A percentile compares a stretch with the other conserved stretches of the same genome.
These are phyloP conservation scores for Trichopoda pennipes DNA, from an alignment of 2,888 invertebrate species.

Conservation along the genomic window DNA sequence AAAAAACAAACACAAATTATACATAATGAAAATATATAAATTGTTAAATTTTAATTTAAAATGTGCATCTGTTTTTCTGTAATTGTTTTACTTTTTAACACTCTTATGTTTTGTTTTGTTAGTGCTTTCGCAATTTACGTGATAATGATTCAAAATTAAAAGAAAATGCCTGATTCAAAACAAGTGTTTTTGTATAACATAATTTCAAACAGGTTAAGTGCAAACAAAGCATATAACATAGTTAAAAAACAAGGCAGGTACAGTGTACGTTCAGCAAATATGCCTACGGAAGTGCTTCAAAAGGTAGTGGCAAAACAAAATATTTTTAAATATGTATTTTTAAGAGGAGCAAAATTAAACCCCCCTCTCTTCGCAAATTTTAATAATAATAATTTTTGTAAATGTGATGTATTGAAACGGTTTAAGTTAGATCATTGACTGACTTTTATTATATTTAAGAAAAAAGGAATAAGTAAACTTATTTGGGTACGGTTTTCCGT, in stretches of 20 bases:
- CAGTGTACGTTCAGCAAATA: neutral
- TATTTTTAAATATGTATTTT: neutral
- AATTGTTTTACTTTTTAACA: conserved; percentile 25
- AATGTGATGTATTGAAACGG: too few species aligned
- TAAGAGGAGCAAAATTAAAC: too few species aligned
- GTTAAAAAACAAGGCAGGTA: too few species aligned
- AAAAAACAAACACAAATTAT: neutral
- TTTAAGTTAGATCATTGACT: too few species aligned
- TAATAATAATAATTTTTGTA: too few species aligned
- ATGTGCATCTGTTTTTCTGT: conserved; percentile 2
- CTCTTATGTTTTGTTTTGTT: conserved; percentile 19
- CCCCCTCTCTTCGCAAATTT: too few species aligned
- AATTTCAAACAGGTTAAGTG: neutral
- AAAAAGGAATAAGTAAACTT: too few species aligned
- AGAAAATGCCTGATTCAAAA: conserved; percentile 21
- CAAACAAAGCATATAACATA: conserved; percentile 22
- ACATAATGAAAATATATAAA: neutral
- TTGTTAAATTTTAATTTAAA: conserved; percentile 42
- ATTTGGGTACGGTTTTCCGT: too few species aligned
- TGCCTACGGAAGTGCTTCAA: neutral
- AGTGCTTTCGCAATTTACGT: conserved; percentile 49
- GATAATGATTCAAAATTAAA: conserved; percentile 67
- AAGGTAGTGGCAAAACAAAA: neutral
- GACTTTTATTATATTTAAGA: too few species aligned
- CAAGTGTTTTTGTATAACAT: conserved; percentile 7